phyloP scores from a whole-genome alignment of 2,888 invertebrate species.

The Epinotia bilunana region DNA sequence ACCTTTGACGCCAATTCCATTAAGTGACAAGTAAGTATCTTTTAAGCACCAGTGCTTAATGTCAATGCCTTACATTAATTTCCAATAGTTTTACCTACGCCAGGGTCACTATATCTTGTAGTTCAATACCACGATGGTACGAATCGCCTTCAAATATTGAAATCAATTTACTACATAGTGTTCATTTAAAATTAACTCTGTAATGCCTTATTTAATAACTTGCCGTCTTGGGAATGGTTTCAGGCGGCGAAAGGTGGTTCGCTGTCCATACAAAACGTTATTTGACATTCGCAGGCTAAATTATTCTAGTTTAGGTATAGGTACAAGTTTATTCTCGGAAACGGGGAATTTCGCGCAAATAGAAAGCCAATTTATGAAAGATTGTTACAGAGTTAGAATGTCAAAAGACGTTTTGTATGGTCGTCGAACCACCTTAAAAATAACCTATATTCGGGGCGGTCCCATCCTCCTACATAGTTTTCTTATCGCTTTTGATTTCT shows the following conservation, averaged over 20 bases:
- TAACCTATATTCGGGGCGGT: too few relatives aligned
- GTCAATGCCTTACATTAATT: constrained; percentile 11
- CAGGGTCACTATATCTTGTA: constrained; percentile 29
- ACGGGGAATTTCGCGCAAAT: too few relatives aligned
- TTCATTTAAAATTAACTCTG: constrained; percentile 27
- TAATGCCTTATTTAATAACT: constrained; percentile 42
- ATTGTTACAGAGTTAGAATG: too few relatives aligned
- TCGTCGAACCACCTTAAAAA: too few relatives aligned
- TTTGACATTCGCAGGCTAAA: too few relatives aligned
- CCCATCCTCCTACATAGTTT: too few relatives aligned
- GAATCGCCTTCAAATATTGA: neutral
- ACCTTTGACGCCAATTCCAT: constrained; percentile 65
- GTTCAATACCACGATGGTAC: constrained; percentile 24
- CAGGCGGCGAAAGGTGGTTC: constrained; percentile 3
- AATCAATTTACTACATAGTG: constrained; percentile 15
- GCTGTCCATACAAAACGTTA: too few relatives aligned
- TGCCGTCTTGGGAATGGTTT: constrained; percentile 33
- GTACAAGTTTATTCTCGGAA: too few relatives aligned
- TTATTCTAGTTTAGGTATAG: too few relatives aligned
- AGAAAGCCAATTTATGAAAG: too few relatives aligned
- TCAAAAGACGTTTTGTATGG: too few relatives aligned
- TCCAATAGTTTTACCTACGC: neutral
- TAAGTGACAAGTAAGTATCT: constrained; percentile 68
- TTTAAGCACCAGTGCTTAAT: neutral
- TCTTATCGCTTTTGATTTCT: neutral